Evolutionary conservation across 1,140 invertebrate species (phyloP), one percentile per base, ranked within the genome.

Genomic region (Drosophila nannoptera): DNA sequence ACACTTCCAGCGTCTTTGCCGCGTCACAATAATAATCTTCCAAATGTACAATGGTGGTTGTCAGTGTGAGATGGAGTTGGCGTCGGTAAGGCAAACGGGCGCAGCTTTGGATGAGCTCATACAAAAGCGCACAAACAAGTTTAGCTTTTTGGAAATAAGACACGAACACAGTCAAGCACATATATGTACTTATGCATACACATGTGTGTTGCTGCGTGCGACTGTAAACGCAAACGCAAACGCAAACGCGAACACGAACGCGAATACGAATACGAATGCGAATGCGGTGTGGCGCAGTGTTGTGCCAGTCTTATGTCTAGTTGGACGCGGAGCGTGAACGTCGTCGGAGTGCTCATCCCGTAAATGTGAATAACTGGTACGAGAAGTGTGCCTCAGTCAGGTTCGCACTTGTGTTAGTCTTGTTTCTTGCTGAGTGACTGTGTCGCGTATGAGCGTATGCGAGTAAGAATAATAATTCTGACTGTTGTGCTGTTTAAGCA

Each of bases 81-180:
- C 62, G 74, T 55, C 38, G 48, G 49, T 33, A 61, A 53, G 49
- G 67, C 45, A 69, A 64, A 45, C 33, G 43, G 59, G 36, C 60
- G 52, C 52, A 58, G 62, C 56, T 61, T 60, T 80, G 61, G 78
- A 82, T 83, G 78, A 83, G 80, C 78, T 83, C 78, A 83, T 83
- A 73, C 80, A 62, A 83, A 75, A 75, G 63, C 73, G 63, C 64
- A 73, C 72, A 83, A 83, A 83, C 78, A 83, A 83, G 78, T 83
- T 83, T 83, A 78, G 78, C 80, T 83, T 78, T 82, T 84, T 80
- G 73, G 69, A 83, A 83, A 60, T 48, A 49, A 58, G 63, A 64
- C 46, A 71, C 63, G 35, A 54, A 53, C 31, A 70, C 16, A 22
- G 29, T 38, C 12, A 38, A 40, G 12, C 22, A 42, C 32, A 48